Evolutionary conservation across 2,888 invertebrate genomes (phyloP).

Genomic region (Pristionchus maxplancki): DNA sequence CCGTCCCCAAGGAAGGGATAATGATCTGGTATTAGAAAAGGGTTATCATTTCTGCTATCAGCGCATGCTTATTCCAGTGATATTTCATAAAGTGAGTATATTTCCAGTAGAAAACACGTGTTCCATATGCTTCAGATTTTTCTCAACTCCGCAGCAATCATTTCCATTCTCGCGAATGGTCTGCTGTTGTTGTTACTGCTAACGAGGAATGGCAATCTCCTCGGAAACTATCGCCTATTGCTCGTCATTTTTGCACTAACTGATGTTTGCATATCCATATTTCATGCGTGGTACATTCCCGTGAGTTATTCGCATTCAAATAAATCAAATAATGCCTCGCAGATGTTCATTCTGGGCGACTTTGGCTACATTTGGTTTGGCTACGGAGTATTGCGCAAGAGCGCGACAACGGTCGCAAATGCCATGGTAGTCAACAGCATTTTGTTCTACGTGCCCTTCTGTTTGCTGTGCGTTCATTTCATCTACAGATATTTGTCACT

Average conservation of each 20-base stretch:
- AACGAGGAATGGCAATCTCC: background rate
- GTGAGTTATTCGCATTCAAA: background rate
- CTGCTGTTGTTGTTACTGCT: background rate
- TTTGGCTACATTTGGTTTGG: background rate
- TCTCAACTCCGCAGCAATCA: background rate
- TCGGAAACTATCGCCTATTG: background rate
- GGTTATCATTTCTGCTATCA: no score
- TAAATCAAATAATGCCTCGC: background rate
- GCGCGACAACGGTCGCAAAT: background rate
- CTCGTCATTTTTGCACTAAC: background rate
- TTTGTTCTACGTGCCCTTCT: background rate
- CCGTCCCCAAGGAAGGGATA: no score
- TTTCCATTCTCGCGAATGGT: background rate
- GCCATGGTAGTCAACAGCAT: background rate
- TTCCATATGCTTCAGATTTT: background rate
- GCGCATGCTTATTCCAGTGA: background rate
- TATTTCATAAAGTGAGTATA: background rate
- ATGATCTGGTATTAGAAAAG: no score
- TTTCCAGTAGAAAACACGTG: background rate
- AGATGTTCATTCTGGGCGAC: background rate
- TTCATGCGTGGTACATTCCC: slow-evolving; percentile 7
- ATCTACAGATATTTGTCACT: background rate
- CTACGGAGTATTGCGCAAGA: background rate
- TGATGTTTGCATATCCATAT: background rate
- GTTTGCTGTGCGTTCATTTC: background rate